A percentile compares a stretch with the other conserved stretches of the same genome.
Evolutionary conservation across 2,113 vertebrate species (phyloP).

Genomic region (Coryphaenoides rupestris): DNA sequence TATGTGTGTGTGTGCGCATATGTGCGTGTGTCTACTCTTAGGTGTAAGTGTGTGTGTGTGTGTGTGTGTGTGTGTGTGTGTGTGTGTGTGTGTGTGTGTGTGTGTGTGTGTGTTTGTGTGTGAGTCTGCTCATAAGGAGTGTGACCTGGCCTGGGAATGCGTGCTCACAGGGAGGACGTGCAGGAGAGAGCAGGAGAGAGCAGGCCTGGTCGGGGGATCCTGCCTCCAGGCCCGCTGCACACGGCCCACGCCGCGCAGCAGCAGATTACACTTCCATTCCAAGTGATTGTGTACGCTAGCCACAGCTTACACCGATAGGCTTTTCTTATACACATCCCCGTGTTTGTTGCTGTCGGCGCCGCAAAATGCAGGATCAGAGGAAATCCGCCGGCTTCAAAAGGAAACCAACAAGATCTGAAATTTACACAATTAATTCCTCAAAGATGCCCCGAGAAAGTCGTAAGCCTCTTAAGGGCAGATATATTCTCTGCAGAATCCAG

Average conservation of each 20-base stretch:
- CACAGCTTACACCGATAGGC: conserved; percentile 25
- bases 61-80: not conserved
- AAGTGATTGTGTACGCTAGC: conserved; percentile 31
- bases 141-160: not conserved
- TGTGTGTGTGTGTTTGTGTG: not conserved
- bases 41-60: not conserved
- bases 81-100: not conserved
- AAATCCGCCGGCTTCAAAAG: conserved; percentile 35
- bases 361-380: conserved; percentile 34
- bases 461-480: conserved; percentile 33
- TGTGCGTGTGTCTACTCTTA: not conserved
- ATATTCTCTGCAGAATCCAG: conserved; percentile 19
- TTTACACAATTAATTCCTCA: conserved; percentile 46
- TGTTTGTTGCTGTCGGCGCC: conserved; percentile 42
- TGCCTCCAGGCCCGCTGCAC: not conserved
- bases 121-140: not conserved
- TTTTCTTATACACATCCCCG: conserved; percentile 26
- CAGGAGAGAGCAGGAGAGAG: not conserved
- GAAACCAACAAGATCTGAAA: conserved; percentile 38
- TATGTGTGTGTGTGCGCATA: not conserved
- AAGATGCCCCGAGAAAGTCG: conserved; percentile 39
- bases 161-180: not conserved
- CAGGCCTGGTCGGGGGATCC: not conserved
- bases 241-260: conserved; percentile 1
- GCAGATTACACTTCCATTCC: conserved; percentile 34